Conservation (phyloP, 2,888 invertebrate genomes). For the Ichneumoninae sp. region DNA sequence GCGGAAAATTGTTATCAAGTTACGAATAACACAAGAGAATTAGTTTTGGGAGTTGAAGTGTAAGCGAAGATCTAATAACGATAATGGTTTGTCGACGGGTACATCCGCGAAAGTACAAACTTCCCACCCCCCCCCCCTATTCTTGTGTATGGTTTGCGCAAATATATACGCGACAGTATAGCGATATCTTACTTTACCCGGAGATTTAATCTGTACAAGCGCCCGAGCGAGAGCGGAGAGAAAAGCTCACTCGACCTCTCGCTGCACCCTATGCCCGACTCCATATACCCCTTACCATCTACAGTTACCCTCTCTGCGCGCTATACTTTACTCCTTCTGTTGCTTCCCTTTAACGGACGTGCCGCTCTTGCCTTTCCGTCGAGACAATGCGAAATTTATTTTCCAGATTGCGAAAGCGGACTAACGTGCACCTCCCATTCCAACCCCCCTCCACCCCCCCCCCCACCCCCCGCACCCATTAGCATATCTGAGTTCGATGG, state of each 20-base stretch:
- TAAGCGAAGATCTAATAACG: slow-evolving; percentile 8
- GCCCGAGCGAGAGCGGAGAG: slow-evolving; percentile 26
- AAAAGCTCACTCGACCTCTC: slow-evolving; percentile 13
- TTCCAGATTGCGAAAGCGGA: slow-evolving; percentile 68
- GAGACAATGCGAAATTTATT: slow-evolving; percentile 71
- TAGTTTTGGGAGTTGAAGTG: background rate
- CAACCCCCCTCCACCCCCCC: slow-evolving; percentile 24
- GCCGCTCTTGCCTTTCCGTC: slow-evolving; percentile 58
- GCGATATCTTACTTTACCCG: slow-evolving; percentile 26
- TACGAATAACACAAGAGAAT: background rate
- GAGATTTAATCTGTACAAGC: slow-evolving; percentile 50
- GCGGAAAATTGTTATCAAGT: background rate
- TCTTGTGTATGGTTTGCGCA: background rate
- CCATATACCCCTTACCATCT: slow-evolving; percentile 23
- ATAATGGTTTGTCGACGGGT: slow-evolving; percentile 12
- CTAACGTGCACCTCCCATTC: slow-evolving; percentile 40
- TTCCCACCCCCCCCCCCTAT: background rate
- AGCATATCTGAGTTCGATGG: slow-evolving; percentile 73
- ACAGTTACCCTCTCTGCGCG: background rate
- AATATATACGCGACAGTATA: slow-evolving; percentile 20
- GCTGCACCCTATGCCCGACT: slow-evolving; percentile 12
- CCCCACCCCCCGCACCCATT: slow-evolving; percentile 61
- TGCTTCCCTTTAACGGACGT: slow-evolving; percentile 10
- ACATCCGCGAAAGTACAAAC: background rate
- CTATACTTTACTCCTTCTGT: slow-evolving; percentile 36